Base-by-base conservation (phyloP, 2,113 vertebrate species). In the Indicator maculatus region DNA sequence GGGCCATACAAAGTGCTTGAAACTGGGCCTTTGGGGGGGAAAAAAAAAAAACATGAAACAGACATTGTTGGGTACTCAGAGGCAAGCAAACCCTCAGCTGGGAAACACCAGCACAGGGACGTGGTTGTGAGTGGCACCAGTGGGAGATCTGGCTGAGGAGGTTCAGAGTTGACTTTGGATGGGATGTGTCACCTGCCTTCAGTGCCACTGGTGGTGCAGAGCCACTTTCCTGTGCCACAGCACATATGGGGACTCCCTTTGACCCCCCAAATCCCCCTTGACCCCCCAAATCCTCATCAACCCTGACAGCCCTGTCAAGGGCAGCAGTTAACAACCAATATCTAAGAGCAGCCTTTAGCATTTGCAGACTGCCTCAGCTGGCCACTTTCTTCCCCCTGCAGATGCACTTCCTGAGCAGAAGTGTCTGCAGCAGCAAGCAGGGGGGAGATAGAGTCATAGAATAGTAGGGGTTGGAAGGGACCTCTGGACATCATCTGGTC, bases 1-100 rank as follows among this genome's bases (percentile, higher is more conserved):
- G 97, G 65, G 16, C 97, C 96, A 2, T 80, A 90, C 64, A 98
- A 36, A 16, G 82, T 83, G 9, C 85, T 66, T 39, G 50, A 53
- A 15, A 73, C 94, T 39, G 91, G 50, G 30, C 50, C 89, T 94
- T 39, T 7, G 4, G 20, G 44, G 26, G 24, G 39, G 33, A 47
- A 47, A 47, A 16, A 20, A 50, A 52, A 47, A 11, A 50, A 67
- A 23, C 18, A 28, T 18, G 10, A 58, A 45, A 55, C 1, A 24
- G 7, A 8, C 36, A 33, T 3, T 3, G 11, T 8, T 63, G 38
- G 76, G 89, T n/a, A 56, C 30, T 31, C 5, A 6, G 77, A 33
- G 23, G 4, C 14, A 19, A 5, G 7, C n/a, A 28, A n/a, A 5
- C 16, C 24, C 63, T 58, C 9, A 2, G 45, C 36, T 69, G 82